These are phyloP conservation scores for Drosophila pruinosa DNA, from an alignment of 1,140 invertebrate genomes.

Conservation along the genomic window DNA sequence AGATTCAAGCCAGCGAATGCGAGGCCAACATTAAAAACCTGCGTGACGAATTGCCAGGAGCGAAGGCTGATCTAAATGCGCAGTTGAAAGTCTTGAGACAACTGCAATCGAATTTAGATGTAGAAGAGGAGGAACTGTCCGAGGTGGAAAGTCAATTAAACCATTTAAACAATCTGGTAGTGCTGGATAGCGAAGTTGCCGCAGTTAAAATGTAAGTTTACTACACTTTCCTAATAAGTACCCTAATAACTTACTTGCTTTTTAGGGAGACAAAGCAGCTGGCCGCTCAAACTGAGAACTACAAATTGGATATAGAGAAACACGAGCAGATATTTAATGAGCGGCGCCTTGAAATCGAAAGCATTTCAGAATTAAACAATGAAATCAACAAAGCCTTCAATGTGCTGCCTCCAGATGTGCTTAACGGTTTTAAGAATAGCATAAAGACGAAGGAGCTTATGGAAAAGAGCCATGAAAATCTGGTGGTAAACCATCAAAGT, in stretches of 20 bases:
- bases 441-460: constrained; percentile 33
- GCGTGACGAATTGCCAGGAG: constrained; percentile 20
- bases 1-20: constrained; percentile 6
- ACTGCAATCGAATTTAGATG: constrained; percentile 1
- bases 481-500: constrained; percentile 11
- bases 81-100: constrained; percentile 17
- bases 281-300: constrained; percentile 15
- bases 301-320: constrained; percentile 31
- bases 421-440: constrained; percentile 41
- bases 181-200: constrained; percentile 46
- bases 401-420: constrained; percentile 16
- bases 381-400: constrained; percentile 46
- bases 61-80: constrained; percentile 11
- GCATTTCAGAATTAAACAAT: constrained; percentile 18
- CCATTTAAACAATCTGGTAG: constrained; percentile 43
- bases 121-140: constrained; percentile 17
- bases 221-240: too few species aligned
- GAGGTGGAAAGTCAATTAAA: constrained; percentile 35
- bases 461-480: constrained; percentile 10
- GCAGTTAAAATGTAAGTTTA: constrained; percentile 38
- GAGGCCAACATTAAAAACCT: constrained; percentile 30
- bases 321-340: constrained; percentile 35
- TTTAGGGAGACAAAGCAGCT: constrained; percentile 40
- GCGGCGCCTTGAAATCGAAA: constrained; percentile 40
- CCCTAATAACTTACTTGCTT: background rate